These are phyloP conservation scores for Cyphomyrmex costatus DNA, from an alignment of 1,140 invertebrate species.

Conservation along the genomic window DNA sequence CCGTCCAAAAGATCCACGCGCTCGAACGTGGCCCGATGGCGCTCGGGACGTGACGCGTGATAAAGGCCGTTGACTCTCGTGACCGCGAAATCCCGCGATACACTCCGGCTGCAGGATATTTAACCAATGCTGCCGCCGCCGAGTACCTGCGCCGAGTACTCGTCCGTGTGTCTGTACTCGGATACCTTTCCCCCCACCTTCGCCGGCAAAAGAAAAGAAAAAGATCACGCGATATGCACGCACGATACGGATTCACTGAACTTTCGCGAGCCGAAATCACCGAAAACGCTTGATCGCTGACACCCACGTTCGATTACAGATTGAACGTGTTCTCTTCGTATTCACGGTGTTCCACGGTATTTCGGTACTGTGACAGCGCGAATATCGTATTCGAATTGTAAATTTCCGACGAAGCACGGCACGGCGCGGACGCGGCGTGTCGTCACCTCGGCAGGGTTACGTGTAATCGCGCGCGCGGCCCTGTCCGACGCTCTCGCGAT, in stretches of 20 bases:
- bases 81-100: conserved; percentile 77
- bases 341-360: neutral
- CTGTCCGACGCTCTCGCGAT: conserved; percentile 73
- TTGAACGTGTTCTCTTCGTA: neutral
- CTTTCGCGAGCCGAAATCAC: neutral
- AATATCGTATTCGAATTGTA: neutral
- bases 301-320: neutral
- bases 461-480: conserved; percentile 76
- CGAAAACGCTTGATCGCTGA: neutral
- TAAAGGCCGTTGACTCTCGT: conserved; percentile 82
- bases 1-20: neutral
- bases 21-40: conserved; percentile 1
- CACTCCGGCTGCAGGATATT: conserved; percentile 51
- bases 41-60: conserved; percentile 58
- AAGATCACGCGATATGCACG: neutral
- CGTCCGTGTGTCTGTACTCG: neutral
- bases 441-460: conserved; percentile 74
- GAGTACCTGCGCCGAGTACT: neutral
- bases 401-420: neutral
- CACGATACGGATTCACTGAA: neutral
- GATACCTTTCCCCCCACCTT: neutral
- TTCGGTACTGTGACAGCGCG: neutral
- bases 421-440: conserved; percentile 26
- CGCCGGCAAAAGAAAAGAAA: no score
- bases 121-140: no score